Evolutionary conservation across 2,888 invertebrate species (phyloP), one percentile per base, ranked within the genome.

Genomic region (Drosophila lutescens): DNA sequence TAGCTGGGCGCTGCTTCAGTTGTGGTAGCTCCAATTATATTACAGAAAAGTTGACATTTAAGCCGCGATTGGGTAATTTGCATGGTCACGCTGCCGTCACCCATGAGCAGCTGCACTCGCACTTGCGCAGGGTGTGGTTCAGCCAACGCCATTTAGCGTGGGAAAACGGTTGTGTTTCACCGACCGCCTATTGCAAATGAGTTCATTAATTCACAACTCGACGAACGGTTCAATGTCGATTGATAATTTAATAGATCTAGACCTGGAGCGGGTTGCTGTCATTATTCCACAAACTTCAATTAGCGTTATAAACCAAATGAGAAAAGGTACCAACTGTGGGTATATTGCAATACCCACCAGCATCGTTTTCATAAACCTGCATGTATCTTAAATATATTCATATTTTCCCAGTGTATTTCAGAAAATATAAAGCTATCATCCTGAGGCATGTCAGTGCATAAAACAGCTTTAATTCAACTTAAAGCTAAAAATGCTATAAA

Each of bases 401-500:
- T 2, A n/a, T 38, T 43, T 20, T 17, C 12, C 4, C 3, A 49
- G 15, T 49, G 34, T 15, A 20, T 17, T 34, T 15, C 12, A 32
- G 10, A 40, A 15, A n/a, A 46, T 38, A 62, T 62, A 62, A 32
- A 32, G 32, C 20, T 5, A 62, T 62, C 34, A 43, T 23, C 34
- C 59, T 13, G 13, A 13, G 49, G 23, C 30, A 63, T 40, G 13
- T n/a, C 32, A n/a, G 17, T 32, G 40, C 41, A 43, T 34, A 57
- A 30, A 55, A 51, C 61, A 63, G 59, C 60, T 63, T 53, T 58
- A 71, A 63, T 60, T 60, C 62, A 67, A 38, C 55, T 54, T 15
- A 40, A 15, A 43, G 36, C 44, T 32, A 51, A 70, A 62, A 67
- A 41, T 53, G 49, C 74, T 17, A 79, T 86, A 79, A 75, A 80